Conservation (phyloP, 2,888 invertebrate genomes). For the Rotaria sp. region DNA sequence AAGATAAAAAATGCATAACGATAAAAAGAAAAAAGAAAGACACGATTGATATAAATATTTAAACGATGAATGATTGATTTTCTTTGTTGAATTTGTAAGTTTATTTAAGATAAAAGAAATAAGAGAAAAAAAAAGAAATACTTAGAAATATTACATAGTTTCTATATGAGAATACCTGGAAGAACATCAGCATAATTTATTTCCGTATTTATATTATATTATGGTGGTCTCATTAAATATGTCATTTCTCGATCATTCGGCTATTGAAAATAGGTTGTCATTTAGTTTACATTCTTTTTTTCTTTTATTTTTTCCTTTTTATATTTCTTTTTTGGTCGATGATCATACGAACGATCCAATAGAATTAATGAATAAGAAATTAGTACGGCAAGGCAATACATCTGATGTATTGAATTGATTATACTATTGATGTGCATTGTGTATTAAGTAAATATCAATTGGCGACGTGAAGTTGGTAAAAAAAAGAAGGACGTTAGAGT, state of each 20-base stretch:
- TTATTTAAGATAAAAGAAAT: neutral
- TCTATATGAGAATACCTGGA: neutral
- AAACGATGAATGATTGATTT: too few relatives aligned
- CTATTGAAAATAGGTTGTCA: neutral
- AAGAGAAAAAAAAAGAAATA: neutral
- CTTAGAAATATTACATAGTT: neutral
- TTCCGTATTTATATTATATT: neutral
- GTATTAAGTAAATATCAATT: slow-evolving; percentile 8
- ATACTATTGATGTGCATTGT: neutral
- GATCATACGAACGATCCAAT: neutral
- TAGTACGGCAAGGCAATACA: neutral
- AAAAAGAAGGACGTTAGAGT: neutral
- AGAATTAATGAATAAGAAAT: neutral
- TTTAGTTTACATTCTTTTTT: neutral
- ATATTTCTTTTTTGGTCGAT: neutral
- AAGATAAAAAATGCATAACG: too few relatives aligned
- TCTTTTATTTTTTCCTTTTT: neutral
- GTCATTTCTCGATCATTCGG: neutral
- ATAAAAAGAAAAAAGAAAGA: too few relatives aligned
- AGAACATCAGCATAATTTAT: neutral
- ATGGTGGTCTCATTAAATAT: neutral
- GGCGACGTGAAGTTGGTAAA: neutral
- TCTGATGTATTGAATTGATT: neutral
- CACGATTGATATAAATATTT: too few relatives aligned
- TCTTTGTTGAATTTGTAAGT: too few relatives aligned